Conservation (phyloP, 1,140 invertebrate genomes). For the Amphibalanus amphitrite region DNA sequence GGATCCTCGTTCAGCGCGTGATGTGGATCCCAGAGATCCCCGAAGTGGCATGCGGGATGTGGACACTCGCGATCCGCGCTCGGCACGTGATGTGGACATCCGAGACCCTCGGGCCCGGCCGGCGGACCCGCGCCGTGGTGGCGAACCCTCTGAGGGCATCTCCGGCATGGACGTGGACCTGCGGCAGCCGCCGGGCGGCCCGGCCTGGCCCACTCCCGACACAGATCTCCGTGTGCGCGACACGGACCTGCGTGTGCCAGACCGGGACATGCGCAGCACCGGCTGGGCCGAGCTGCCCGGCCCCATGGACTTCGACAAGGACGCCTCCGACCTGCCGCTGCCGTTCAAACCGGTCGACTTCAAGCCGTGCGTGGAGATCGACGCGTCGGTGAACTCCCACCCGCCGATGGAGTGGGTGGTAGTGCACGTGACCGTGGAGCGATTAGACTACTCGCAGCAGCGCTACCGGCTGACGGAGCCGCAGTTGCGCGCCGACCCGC, state of each 20-base stretch:
- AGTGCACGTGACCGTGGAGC: background rate
- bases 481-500: background rate
- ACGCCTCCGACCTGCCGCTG: background rate
- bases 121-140: background rate
- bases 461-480: background rate
- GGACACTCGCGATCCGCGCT: background rate
- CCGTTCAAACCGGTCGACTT: slow-evolving; percentile 1
- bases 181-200: background rate
- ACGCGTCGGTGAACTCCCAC: background rate
- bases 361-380: slow-evolving; percentile 4
- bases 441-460: background rate
- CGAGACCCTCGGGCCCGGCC: background rate
- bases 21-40: background rate
- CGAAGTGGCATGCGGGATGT: background rate
- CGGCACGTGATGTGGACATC: background rate
- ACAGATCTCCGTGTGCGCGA: background rate
- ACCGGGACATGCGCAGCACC: background rate
- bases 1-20: background rate
- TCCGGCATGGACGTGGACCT: background rate
- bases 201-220: background rate
- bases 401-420: background rate
- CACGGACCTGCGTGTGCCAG: background rate
- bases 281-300: background rate
- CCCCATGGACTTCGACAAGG: background rate
- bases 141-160: background rate